Conservation (phyloP, 1,140 invertebrate genomes). For the Euborellia annulipes region DNA sequence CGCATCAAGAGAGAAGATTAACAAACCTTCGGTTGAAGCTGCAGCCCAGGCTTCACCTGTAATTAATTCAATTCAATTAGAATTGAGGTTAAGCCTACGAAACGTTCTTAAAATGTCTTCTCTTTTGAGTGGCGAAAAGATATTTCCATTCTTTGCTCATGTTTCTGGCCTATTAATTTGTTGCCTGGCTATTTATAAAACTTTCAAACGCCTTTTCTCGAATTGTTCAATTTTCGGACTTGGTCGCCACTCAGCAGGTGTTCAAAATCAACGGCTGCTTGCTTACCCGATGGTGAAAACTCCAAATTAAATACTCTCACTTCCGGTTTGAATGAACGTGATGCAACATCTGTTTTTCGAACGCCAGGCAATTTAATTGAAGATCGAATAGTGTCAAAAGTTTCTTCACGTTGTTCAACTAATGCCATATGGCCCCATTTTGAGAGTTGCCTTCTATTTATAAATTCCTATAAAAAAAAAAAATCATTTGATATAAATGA, state of each 20-base stretch:
- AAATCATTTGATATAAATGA: too few species aligned
- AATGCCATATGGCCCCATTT: constrained; percentile 86
- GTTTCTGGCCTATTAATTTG: too few species aligned
- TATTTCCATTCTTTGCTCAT: too few species aligned
- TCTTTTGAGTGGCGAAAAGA: too few species aligned
- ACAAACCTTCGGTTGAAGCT: constrained; percentile 82
- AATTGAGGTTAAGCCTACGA: too few species aligned
- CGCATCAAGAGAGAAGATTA: constrained; percentile 76
- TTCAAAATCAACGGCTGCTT: too few species aligned
- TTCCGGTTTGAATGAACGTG: constrained; percentile 71
- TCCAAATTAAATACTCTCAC: constrained; percentile 65
- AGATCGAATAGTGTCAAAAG: constrained; percentile 48
- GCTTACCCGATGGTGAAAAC: constrained; percentile 81
- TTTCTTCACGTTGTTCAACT: constrained; percentile 61
- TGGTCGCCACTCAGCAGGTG: too few species aligned
- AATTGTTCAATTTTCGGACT: too few species aligned
- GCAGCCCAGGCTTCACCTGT: constrained; percentile 74
- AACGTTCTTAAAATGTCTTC: too few species aligned
- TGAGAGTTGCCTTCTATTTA: constrained; percentile 73
- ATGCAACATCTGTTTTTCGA: constrained; percentile 72
- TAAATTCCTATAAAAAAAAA: constrained; percentile 62
- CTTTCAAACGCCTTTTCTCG: too few species aligned
- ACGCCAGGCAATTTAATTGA: constrained; percentile 71
- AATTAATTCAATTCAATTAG: constrained; percentile 11
- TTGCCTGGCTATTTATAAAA: too few species aligned